Percentiles rank a stretch among this genome's conserved stretches.
Evolutionary conservation across 2,113 vertebrate species (phyloP).

Genomic region (Lonchura striata): DNA sequence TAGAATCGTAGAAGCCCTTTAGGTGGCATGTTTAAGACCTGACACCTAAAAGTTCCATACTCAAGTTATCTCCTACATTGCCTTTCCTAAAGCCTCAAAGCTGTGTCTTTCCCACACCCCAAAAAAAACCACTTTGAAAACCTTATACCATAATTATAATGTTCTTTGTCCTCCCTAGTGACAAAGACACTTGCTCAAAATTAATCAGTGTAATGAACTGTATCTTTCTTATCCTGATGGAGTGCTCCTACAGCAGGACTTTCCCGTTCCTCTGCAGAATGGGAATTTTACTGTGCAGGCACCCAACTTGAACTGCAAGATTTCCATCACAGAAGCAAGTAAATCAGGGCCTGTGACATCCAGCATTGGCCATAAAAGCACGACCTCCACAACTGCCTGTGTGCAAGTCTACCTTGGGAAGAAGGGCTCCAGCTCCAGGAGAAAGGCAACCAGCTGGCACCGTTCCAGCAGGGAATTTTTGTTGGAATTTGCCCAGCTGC

Average conservation of each 20-base stretch:
- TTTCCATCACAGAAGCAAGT: background rate
- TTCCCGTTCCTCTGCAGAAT: background rate
- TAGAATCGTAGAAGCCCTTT: background rate
- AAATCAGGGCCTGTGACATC: background rate
- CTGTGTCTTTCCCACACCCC: fast-evolving
- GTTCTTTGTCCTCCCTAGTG: background rate
- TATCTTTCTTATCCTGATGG: background rate
- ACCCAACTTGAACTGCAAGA: fast-evolving
- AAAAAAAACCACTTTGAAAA: background rate
- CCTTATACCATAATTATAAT: background rate
- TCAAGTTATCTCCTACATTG: background rate
- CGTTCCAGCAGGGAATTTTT: background rate
- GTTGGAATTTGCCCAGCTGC: background rate
- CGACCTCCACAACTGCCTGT: background rate
- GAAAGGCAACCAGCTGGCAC: background rate
- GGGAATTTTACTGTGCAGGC: background rate
- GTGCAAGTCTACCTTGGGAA: background rate
- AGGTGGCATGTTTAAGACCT: background rate
- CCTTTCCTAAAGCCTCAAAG: background rate
- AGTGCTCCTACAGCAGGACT: background rate
- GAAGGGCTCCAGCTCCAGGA: fast-evolving
- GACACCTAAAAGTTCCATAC: background rate
- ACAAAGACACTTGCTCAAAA: background rate
- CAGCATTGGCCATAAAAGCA: background rate
- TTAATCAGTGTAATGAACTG: background rate